Evolutionary conservation across 2,888 invertebrate species (phyloP).

Genomic region (Oxycera nigricornis): DNA sequence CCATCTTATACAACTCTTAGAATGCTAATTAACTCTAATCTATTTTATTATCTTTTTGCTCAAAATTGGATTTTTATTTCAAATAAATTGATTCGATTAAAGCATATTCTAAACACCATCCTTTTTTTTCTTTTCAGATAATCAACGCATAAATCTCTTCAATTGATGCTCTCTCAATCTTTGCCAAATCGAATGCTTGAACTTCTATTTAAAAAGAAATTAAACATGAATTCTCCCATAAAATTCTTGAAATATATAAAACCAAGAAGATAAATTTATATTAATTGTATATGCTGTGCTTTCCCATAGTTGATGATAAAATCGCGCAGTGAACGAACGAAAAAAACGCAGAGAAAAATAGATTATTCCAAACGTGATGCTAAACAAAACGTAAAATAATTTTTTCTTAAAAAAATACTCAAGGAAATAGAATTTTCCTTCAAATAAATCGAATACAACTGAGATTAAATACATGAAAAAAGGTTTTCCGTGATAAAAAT

Average conservation of each 20-base stretch:
- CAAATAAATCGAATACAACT: conserved; percentile 19
- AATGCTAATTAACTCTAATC: no score
- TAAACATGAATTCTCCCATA: conserved; percentile 14
- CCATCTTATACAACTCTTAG: no score
- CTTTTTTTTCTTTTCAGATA: conserved; percentile 16
- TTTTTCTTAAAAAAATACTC: conserved; percentile 31
- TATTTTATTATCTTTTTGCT: no score
- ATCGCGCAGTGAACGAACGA: neutral
- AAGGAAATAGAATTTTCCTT: conserved; percentile 33
- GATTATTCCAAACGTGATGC: conserved; percentile 8
- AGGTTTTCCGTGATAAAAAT: neutral
- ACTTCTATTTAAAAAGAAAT: neutral
- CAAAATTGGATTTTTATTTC: no score
- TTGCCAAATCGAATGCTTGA: conserved; percentile 5
- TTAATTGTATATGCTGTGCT: neutral
- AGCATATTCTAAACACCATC: no score
- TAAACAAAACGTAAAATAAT: conserved; percentile 32
- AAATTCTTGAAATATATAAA: conserved; percentile 5
- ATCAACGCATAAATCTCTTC: neutral
- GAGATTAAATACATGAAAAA: neutral
- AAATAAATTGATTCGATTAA: no score
- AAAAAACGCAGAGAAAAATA: neutral
- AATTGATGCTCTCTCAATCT: conserved; percentile 6
- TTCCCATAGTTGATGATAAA: neutral
- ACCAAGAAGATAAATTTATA: conserved; percentile 19